Evolutionary conservation across 2,113 vertebrate species (phyloP), one percentile per base, ranked within the genome.

Genomic region (Paratilapia polleni): DNA sequence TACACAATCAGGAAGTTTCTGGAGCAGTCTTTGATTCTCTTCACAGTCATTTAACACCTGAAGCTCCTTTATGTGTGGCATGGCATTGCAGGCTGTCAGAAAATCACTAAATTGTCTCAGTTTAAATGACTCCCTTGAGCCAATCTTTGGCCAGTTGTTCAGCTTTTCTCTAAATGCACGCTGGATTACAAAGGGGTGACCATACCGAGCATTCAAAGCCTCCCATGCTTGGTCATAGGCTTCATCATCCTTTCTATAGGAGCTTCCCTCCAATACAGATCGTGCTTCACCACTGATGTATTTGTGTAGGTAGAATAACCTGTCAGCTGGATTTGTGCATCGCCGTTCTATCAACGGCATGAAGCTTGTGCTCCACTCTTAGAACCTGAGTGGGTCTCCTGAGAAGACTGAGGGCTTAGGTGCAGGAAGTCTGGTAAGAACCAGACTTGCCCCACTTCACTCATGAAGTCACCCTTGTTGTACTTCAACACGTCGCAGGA

Each of bases 311-410:
- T 88, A 93, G 10, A 87, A 91, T 28, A 88, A 62, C 14, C 31
- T 90, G n/a, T 91, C 83, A 4, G 88, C 82, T 57, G 86, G 19
- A 76, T 82, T 91, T 62, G 68, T 62, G 57, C 81, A 92, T 38
- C 11, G 8, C n/a, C n/a, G n/a, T 75, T 88, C 88, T 58, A 90
- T 93, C 2, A 89, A 26, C 24, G 80, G 43, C 36, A 87, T 91
- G 19, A 91, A 91, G 14, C 80, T 87, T 52, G 84, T 70, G 22
- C 64, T 79, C 89, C 85, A 92, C 56, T 92, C 76, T 79, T 85
- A 63, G 34, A 91, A 90, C 31, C 77, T 89, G 4, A 88, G 78
- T 61, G 86, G 77, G 15, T 87, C 64, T 0, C 86, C 88, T 34
- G 70, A 57, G 17, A 91, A 90, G 22, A 89, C 78, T 20, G 78